Base-by-base conservation (phyloP, 2,797 vertebrate species). In the Acipenser transmontanus region DNA sequence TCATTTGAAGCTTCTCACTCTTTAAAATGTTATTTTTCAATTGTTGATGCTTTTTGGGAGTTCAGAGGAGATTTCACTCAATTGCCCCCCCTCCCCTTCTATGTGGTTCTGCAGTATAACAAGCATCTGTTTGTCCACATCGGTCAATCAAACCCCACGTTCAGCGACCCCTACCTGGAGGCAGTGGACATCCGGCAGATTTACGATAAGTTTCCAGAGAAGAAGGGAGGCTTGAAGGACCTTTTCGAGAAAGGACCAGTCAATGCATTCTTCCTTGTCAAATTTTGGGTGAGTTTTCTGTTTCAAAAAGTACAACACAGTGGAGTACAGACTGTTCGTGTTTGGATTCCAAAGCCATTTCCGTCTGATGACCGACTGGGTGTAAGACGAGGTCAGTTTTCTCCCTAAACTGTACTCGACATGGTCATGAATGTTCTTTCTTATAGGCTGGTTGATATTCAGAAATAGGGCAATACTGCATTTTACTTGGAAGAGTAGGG, bases 61-160 rank as follows among this genome's bases (percentile, higher is more conserved):
- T 34, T 34, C 34, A 34, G 34, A 34, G 34, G 34, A 34, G 34
- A 34, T 34, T 34, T 34, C 59, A 20, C 20, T 11, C 67, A 71
- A 70, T 70, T 72, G 48, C 78, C 70, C 73, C 66, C 61, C 1
- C 13, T 47, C 13, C 50, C 8, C 74, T 34, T 20, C 49, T 59
- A 4, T 63, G 59, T 68, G 60, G 49, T 64, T 8, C 51, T 71
- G 51, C 86, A 97, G 95, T 95, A 94, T 78, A 96, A 93, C 86
- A 97, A 96, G 72, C 95, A 98, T 81, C 88, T 96, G 78, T 97
- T 98, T 69, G 95, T 98, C 66, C 94, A 98, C 77, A 96, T 98
- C 1, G 93, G 92, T 74, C 95, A 96, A 89, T 93, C 93, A 59
- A 93, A 92, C 86, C 91, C 95, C 65, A 91, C 89, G 81, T 93